phyloP scores from a whole-genome alignment of 1,140 invertebrate genomes.

The Microplitis mediator region DNA sequence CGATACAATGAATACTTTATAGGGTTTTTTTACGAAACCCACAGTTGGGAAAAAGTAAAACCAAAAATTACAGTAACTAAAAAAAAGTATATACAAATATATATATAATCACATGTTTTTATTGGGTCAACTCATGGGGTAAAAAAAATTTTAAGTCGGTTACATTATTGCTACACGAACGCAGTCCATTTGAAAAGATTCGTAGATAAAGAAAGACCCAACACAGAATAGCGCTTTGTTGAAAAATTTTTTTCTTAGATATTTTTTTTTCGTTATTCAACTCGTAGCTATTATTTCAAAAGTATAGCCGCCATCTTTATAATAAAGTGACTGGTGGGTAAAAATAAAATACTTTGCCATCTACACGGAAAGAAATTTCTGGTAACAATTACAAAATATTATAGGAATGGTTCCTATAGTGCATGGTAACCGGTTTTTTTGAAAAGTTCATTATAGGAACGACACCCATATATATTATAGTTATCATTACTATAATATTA shows the following conservation, averaged over 20 bases:
- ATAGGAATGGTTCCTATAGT: too few relatives aligned
- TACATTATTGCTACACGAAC: not conserved
- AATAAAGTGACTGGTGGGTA: not conserved
- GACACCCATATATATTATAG: too few relatives aligned
- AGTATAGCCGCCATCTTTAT: not conserved
- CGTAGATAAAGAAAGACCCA: not conserved
- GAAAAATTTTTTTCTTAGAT: not conserved
- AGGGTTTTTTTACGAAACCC: too few relatives aligned
- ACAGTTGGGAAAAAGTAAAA: too few relatives aligned
- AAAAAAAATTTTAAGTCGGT: not conserved
- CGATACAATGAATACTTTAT: too few relatives aligned
- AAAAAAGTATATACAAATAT: not conserved
- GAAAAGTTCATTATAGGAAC: too few relatives aligned
- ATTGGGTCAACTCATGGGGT: not conserved
- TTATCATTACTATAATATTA: too few relatives aligned
- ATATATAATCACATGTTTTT: not conserved
- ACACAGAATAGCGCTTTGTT: constrained; percentile 12
- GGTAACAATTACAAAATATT: too few relatives aligned
- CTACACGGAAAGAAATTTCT: too few relatives aligned
- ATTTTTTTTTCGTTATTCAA: not conserved
- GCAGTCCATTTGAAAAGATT: constrained; percentile 6
- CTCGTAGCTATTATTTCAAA: not conserved
- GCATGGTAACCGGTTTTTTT: too few relatives aligned
- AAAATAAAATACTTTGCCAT: too few relatives aligned
- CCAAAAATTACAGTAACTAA: not conserved